Conservation (phyloP, 2,797 vertebrate species). For the Ataeniobius toweri region DNA sequence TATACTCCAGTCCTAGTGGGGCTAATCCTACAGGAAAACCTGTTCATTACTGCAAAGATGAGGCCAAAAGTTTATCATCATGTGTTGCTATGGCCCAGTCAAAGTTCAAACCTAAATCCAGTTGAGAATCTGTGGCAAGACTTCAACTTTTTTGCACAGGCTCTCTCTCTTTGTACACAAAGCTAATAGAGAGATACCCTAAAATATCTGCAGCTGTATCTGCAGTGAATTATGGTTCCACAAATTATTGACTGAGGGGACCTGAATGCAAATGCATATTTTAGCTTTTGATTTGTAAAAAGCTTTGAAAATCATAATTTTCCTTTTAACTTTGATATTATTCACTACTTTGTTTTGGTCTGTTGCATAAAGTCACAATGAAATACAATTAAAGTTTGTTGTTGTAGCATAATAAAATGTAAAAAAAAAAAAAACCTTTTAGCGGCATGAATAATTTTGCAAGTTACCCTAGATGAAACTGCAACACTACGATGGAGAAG, state of each 20-base stretch:
- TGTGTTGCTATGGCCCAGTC: background rate
- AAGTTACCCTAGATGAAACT: background rate
- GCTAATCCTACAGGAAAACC: background rate
- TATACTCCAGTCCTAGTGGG: background rate
- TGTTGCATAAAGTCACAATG: background rate
- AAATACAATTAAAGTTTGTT: background rate
- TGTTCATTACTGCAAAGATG: background rate
- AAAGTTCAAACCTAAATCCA: background rate
- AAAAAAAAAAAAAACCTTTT: background rate
- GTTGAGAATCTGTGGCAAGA: background rate
- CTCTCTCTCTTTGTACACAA: background rate
- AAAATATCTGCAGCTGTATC: background rate
- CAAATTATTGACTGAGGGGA: background rate
- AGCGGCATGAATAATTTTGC: too few relatives aligned
- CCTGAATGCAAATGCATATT: background rate
- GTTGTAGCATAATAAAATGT: background rate
- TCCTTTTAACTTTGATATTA: background rate
- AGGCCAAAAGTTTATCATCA: too few relatives aligned
- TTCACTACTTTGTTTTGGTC: background rate
- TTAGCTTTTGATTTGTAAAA: background rate
- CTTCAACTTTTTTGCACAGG: background rate
- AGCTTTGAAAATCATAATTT: background rate
- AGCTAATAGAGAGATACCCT: background rate
- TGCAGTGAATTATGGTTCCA: background rate
- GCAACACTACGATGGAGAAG: background rate